Conservation (phyloP, 2,113 vertebrate species). For the Rhombomys opimus region DNA sequence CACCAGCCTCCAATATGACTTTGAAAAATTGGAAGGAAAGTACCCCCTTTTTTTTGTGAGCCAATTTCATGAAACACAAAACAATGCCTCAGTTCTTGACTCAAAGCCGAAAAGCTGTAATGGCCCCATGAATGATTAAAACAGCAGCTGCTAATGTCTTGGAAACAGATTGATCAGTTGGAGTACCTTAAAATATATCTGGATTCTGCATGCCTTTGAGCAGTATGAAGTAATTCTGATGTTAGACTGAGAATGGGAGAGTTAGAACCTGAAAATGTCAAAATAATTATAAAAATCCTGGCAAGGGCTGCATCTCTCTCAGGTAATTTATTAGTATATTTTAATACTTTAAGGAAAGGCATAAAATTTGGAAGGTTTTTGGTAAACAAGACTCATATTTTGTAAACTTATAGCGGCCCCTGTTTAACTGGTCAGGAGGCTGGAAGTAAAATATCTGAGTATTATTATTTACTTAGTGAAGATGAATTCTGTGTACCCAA, state of each 20-base stretch:
- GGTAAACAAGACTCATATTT: too few relatives aligned
- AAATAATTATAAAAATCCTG: slow-evolving; percentile 49
- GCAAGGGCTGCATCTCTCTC: not conserved
- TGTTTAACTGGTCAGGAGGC: not conserved
- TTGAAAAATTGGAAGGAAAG: slow-evolving; percentile 63
- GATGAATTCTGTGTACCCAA: slow-evolving; percentile 7
- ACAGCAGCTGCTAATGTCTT: slow-evolving; percentile 75
- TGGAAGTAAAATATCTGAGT: not conserved
- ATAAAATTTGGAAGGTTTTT: slow-evolving; percentile 29
- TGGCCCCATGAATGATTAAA: slow-evolving; percentile 77
- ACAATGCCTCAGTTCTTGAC: slow-evolving; percentile 66
- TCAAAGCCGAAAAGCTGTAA: slow-evolving; percentile 63
- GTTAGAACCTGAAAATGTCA: slow-evolving; percentile 42
- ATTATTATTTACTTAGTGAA: not conserved
- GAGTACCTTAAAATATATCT: slow-evolving; percentile 71
- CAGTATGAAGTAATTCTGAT: slow-evolving; percentile 60
- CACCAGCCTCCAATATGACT: slow-evolving; percentile 45
- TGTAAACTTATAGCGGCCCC: not conserved
- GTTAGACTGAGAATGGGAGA: not conserved
- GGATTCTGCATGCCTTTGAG: slow-evolving; percentile 57
- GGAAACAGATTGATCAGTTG: slow-evolving; percentile 76
- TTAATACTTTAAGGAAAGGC: not conserved
- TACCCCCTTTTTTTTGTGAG: slow-evolving; percentile 15
- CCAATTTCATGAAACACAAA: slow-evolving; percentile 66
- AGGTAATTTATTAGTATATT: slow-evolving; percentile 16